Base-by-base conservation (phyloP, 2,888 invertebrate genomes). In the Andrena dorsata region DNA sequence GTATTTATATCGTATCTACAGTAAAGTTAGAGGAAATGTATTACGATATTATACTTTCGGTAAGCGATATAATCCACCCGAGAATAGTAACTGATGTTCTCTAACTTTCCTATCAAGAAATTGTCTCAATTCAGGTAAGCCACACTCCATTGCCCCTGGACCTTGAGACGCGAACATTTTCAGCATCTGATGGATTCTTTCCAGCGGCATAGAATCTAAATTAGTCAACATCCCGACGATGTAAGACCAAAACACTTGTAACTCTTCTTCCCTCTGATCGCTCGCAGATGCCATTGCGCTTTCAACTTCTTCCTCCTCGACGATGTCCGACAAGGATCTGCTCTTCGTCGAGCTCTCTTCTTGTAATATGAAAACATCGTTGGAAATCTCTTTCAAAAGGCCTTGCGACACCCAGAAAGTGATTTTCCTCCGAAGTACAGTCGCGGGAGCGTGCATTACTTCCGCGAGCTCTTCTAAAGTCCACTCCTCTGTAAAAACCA, bases 191-290 rank as follows among this genome's bases (percentile, higher is more conserved):
- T 98, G 98, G 89, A 99, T 99, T 72, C 98, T 95, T 88, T 99
- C 98, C 85, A 99, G 94, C 0, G 98, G 97, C 92, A 99, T 95
- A 0, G 97, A 97, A 90, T 98, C 98, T 85, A 99, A 95, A 95
- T 99, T 99, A 13, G 98, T 98, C 76, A 99, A 94, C 99, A 99
- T 99, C 23, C 98, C 99, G 63, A 98, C 97, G 89, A 99, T 98
- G 92, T 99, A 99, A 0, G 98, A 98, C 99, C 99, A 99, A 94
- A 98, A 98, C 63, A 97, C 96, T 95, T 98, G 98, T 76, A 98
- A 94, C 93, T 99, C 98, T 89, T 98, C 98, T 94, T 98, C 98
- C 78, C 98, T 95, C 93, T 98, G 98, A 92, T 98, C 98, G 93
- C 98, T 98, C 0, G 98, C 97, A 26, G 98, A 98, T 1, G 98